Conservation (phyloP, 2,888 invertebrate species). For the Caenorhabditis sp. region DNA sequence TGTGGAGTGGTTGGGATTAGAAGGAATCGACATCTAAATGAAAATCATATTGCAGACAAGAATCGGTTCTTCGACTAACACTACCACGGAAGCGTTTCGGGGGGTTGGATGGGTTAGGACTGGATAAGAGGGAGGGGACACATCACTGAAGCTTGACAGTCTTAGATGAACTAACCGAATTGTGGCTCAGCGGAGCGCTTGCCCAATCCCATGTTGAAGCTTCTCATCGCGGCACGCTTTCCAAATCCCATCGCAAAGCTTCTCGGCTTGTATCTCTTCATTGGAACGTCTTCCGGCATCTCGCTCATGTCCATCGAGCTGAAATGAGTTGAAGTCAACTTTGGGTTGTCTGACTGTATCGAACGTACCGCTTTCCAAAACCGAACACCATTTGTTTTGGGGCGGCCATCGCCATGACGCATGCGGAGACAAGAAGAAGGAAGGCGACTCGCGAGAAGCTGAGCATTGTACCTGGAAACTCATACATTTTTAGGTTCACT, state of each 20-base stretch:
- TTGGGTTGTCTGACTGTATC: not conserved
- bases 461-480: constrained; percentile 64
- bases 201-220: constrained; percentile 73
- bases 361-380: constrained; percentile 67
- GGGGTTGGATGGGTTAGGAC: constrained; percentile 10
- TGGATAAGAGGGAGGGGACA: not conserved
- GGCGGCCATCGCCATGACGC: constrained; percentile 58
- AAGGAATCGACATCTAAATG: constrained; percentile 60
- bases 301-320: constrained; percentile 51
- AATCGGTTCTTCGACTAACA: constrained; percentile 7
- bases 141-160: not conserved
- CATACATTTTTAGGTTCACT: constrained; percentile 47
- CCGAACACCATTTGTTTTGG: constrained; percentile 72
- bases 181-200: constrained; percentile 62
- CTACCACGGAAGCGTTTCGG: constrained; percentile 40
- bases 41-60: constrained; percentile 30
- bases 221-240: constrained; percentile 67
- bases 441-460: constrained; percentile 68
- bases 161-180: constrained; percentile 22
- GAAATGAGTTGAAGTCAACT: not conserved
- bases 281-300: constrained; percentile 50
- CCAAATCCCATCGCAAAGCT: constrained; percentile 75
- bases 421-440: constrained; percentile 62
- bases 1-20: constrained; percentile 49
- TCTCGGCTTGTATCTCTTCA: constrained; percentile 66